Evolutionary conservation across 2,113 vertebrate species (phyloP).

Genomic region (Malurus alboscapulatus): DNA sequence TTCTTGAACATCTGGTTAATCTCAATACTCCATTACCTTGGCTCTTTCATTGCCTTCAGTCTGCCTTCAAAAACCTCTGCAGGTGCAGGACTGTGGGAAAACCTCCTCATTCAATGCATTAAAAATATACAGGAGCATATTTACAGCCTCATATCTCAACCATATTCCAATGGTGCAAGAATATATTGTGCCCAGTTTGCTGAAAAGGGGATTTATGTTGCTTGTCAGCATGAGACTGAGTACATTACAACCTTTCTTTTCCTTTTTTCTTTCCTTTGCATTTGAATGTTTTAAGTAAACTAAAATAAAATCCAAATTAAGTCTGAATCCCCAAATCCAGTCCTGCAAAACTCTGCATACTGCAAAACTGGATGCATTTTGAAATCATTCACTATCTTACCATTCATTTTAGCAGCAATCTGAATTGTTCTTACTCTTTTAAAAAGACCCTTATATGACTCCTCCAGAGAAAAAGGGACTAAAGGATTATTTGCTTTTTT

Average conservation of each 20-base stretch:
- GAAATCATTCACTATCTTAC: background rate
- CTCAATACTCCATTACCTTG: background rate
- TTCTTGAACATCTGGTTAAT: background rate
- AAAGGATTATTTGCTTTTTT: background rate
- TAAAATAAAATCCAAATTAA: background rate
- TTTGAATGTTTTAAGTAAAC: background rate
- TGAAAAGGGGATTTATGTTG: background rate
- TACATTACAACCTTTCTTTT: background rate
- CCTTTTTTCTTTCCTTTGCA: background rate
- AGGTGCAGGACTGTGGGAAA: background rate
- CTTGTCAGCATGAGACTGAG: background rate
- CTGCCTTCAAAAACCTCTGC: background rate
- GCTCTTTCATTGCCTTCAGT: background rate
- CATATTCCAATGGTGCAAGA: background rate
- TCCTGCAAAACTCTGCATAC: background rate
- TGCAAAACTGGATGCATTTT: background rate
- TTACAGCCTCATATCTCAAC: background rate
- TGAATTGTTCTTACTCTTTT: background rate
- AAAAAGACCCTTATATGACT: background rate
- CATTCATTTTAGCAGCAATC: background rate
- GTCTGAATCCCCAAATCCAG: background rate
- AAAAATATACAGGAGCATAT: background rate
- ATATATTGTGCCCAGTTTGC: background rate
- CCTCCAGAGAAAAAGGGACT: background rate
- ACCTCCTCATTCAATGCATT: background rate